Conservation (phyloP, 2,888 invertebrate genomes). For the Theretra japonica region DNA sequence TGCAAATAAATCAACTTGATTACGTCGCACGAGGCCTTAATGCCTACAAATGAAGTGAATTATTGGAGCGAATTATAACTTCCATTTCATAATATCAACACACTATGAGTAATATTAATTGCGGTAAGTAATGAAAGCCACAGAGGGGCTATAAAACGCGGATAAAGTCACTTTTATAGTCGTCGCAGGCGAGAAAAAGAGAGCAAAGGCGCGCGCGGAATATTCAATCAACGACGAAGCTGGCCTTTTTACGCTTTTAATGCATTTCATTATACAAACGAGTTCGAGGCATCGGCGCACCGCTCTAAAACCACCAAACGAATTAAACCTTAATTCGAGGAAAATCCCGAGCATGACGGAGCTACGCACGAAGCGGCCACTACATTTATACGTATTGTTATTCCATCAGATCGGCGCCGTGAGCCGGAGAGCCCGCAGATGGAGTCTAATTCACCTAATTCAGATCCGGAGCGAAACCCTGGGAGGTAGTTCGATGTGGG, state of each 20-base stretch:
- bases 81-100: constrained; percentile 18
- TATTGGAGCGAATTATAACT: constrained; percentile 22
- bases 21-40: constrained; percentile 19
- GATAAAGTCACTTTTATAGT: constrained; percentile 50
- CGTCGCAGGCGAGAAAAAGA: constrained; percentile 44
- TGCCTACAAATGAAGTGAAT: constrained; percentile 22
- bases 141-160: constrained; percentile 43
- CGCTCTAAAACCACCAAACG: constrained; percentile 30
- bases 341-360: constrained; percentile 2
- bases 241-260: constrained; percentile 30
- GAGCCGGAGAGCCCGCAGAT: constrained; percentile 34
- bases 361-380: neutral
- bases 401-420: neutral
- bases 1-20: constrained; percentile 20
- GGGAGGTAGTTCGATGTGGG: constrained; percentile 51
- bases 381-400: constrained; percentile 10
- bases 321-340: neutral
- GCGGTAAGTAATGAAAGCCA: constrained; percentile 41
- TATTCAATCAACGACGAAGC: constrained; percentile 50
- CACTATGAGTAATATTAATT: constrained; percentile 40
- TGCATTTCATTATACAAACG: constrained; percentile 34
- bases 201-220: constrained; percentile 51
- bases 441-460: constrained; percentile 45
- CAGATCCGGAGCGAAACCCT: constrained; percentile 47
- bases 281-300: constrained; percentile 35